Evolutionary conservation across 2,888 invertebrate genomes (phyloP), one percentile per base, ranked within the genome.

Genomic region (Timema podura): DNA sequence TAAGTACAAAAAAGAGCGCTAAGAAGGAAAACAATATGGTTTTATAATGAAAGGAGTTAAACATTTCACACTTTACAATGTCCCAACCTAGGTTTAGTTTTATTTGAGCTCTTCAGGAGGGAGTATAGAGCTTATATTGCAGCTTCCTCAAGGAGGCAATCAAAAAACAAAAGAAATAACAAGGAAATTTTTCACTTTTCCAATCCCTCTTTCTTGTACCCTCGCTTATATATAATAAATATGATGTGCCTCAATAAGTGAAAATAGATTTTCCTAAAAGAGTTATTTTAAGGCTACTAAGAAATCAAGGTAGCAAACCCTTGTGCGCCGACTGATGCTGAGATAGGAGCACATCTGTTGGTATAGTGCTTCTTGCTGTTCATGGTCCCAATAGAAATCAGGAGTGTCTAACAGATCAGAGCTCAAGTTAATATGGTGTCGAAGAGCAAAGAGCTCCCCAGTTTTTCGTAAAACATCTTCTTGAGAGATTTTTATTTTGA

Each of bases 371-470:
- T 98, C 98, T 48, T 98, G 83, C 69, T 92, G 87, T 76, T 96
- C 95, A 68, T 95, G 88, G 78, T 98, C 98, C 98, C 98, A 98
- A 82, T 98, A 98, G 82, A 97, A 96, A 83, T 98, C 98, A 0
- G 98, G 97, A 0, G 95, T 95, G 80, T 97, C 97, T 74, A 98
- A 83, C 61, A 98, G 83, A 81, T 98, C 97, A 0, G 97, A 97
- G 76, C 95, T 94, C 74, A 98, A 85, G 81, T 96, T 98, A 68
- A 98, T 90, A 30, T 91, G 86, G 82, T 97, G 96, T 6, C 96
- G 86, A 48, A 97, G 83, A 0, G 93, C 91, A 79, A 95, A 95
- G 30, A 97, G 80, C 84, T 96, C 93, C 0, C 97, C 97, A 67
- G 91, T 91, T 79, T 91, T 92, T 48, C 87, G 85, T 49, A 93